Conservation (phyloP, 2,888 invertebrate genomes). For the Ophioninae sp. region DNA sequence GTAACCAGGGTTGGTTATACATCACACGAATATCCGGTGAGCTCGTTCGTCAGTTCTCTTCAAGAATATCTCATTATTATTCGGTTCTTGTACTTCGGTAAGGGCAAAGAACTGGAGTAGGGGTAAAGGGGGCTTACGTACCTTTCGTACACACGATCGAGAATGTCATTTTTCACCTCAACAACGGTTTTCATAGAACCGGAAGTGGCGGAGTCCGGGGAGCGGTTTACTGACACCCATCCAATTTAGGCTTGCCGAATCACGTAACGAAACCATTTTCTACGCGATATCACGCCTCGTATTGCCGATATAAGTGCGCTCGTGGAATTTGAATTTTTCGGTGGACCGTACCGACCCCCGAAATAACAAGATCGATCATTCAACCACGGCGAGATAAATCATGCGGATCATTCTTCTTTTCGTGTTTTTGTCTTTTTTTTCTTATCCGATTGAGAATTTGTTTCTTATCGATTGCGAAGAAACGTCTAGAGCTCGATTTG, state of each 20-base stretch:
- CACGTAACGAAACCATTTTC: slow-evolving; percentile 42
- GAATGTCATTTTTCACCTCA: slow-evolving; percentile 61
- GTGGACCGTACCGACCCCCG: slow-evolving; percentile 18
- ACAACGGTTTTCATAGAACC: slow-evolving; percentile 35
- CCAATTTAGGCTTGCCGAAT: slow-evolving; percentile 20
- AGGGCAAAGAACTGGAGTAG: neutral
- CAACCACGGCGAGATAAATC: neutral
- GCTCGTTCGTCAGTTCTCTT: slow-evolving; percentile 38
- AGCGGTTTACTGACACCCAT: slow-evolving; percentile 9
- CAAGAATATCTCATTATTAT: slow-evolving; percentile 58
- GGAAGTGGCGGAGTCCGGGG: neutral
- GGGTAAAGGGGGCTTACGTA: slow-evolving; percentile 46
- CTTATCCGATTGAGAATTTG: too few species aligned
- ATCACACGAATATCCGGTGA: slow-evolving; percentile 2
- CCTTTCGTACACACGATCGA: slow-evolving; percentile 55
- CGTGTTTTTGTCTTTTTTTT: too few species aligned
- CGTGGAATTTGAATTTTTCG: slow-evolving; percentile 44
- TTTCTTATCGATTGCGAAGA: neutral
- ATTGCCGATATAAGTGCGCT: slow-evolving; percentile 17
- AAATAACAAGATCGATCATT: slow-evolving; percentile 18
- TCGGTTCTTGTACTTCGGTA: slow-evolving; percentile 52
- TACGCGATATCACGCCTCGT: slow-evolving; percentile 28
- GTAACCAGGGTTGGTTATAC: neutral
- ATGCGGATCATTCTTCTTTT: neutral
- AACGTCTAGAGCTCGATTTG: neutral